Percentiles rank a stretch among this genome's conserved stretches.
Evolutionary conservation across 2,888 invertebrate genomes (phyloP).

Genomic region (Cyclophora punctaria): DNA sequence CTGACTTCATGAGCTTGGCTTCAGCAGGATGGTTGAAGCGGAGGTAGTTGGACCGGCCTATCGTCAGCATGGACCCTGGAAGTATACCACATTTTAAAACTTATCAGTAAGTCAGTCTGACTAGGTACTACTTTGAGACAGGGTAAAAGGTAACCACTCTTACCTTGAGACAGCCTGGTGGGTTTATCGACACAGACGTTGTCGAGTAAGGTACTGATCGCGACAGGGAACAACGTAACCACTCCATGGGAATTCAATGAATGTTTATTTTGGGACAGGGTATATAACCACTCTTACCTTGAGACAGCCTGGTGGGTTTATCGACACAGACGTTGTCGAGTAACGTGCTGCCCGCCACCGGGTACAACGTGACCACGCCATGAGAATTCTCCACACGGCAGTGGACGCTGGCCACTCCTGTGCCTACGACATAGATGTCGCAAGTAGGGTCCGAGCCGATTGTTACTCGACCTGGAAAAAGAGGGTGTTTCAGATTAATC

Average conservation of each 20-base stretch:
- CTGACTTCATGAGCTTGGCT: slow-evolving; percentile 89
- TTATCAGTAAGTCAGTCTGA: no score
- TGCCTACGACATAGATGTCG: slow-evolving; percentile 89
- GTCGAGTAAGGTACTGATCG: slow-evolving; percentile 83
- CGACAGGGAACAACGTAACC: slow-evolving; percentile 87
- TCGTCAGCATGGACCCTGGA: slow-evolving; percentile 91
- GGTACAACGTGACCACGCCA: slow-evolving; percentile 89
- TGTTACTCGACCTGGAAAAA: slow-evolving; percentile 84
- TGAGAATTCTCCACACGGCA: slow-evolving; percentile 91
- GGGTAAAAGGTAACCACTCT: not conserved
- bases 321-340: slow-evolving; percentile 84
- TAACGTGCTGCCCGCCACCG: slow-evolving; percentile 80
- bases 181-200: slow-evolving; percentile 82
- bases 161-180: slow-evolving; percentile 88
- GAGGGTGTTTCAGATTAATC: no score
- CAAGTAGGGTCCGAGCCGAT: slow-evolving; percentile 86
- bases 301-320: slow-evolving; percentile 84
- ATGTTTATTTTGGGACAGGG: no score
- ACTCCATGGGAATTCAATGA: slow-evolving; percentile 87
- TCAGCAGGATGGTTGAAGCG: slow-evolving; percentile 95
- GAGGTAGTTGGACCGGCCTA: slow-evolving; percentile 93
- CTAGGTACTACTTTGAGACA: no score
- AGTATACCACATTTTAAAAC: no score
- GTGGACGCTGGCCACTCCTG: slow-evolving; percentile 88
- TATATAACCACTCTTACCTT: no score